Base-by-base conservation (phyloP, 2,113 vertebrate species). In the Platysteira castanea region DNA sequence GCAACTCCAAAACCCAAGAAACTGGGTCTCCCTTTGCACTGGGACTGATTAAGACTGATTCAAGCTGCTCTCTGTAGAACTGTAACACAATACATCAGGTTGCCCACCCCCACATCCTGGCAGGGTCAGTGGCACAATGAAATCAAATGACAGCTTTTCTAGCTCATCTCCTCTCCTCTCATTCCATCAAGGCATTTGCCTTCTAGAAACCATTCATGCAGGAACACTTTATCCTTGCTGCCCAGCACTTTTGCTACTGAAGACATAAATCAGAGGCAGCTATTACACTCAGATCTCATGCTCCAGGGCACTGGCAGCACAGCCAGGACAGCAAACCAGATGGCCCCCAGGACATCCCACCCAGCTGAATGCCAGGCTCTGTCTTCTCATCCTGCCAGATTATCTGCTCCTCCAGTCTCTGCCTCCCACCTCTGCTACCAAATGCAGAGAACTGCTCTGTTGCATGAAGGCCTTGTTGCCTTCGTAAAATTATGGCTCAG, bases 101-200 rank as follows among this genome's bases (percentile, higher is more conserved):
- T 79, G 49, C 60, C 65, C 65, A 52, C 20, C 20, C 17, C 14
- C 49, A 53, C n/a, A 57, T 71, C 44, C 75, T 83, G 53, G 75
- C 67, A 84, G 53, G 77, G 75, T 89, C 87, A 94, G 77, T 35
- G 28, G 49, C 65, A 94, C 31, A 68, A 69, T 95, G 91, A 95
- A 93, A 91, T 57, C 1, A 1, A 79, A 35, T 50, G 39, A 44
- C 75, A 87, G 61, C 28, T 95, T 67, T 93, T 75, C 84, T 64
- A 84, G 33, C 52, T 81, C 89, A 7, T 85, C 61, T 75, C 46
- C 30, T 61, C 59, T 60, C 56, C 22, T 69, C 47, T 74, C 52
- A 6, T 82, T 82, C 53, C 56, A 65, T 87, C 28, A n/a, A 52
- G 24, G 24, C 41, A 41, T 60, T 79, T 2, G 17, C 65, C 67